Conservation (phyloP, 2,888 invertebrate genomes). For the Pristionchus japonicus region DNA sequence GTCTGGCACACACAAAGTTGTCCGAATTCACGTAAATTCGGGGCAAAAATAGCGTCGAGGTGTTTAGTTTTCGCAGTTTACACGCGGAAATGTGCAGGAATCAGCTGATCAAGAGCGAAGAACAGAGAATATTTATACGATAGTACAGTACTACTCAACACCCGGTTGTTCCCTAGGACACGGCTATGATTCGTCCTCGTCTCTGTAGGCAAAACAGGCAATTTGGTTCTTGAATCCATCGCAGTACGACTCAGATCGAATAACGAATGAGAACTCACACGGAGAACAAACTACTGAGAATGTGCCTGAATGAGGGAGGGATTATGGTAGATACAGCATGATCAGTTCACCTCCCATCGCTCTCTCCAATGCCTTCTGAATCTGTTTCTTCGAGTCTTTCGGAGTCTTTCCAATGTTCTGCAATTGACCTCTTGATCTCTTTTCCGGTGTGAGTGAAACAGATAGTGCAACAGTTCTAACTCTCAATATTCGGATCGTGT, state of each 20-base stretch:
- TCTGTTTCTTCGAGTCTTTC: constrained; percentile 66
- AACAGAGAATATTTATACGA: not conserved
- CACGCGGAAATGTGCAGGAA: not conserved
- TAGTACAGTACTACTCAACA: not conserved
- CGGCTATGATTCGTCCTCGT: not conserved
- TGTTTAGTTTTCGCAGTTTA: not conserved
- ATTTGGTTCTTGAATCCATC: constrained; percentile 53
- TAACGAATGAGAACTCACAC: constrained; percentile 62
- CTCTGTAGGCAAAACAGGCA: constrained; percentile 28
- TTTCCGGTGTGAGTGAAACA: not conserved
- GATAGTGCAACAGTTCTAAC: not conserved
- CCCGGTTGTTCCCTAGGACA: not conserved
- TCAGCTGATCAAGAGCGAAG: not conserved
- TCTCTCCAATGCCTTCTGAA: constrained; percentile 70
- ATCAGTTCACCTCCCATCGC: constrained; percentile 57
- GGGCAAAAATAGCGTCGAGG: not conserved
- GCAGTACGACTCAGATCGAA: constrained; percentile 60
- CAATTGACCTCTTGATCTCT: constrained; percentile 41
- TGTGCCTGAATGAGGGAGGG: constrained; percentile 34
- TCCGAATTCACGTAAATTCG: not conserved
- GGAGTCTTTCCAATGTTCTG: constrained; percentile 69
- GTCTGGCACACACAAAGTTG: not conserved
- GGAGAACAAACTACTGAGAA: constrained; percentile 63
- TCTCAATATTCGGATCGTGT: constrained; percentile 35
- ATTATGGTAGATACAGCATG: not conserved